Percentiles rank a stretch among this genome's conserved stretches.
Evolutionary conservation across 2,888 invertebrate genomes (phyloP).

Genomic region (Synanthedon formicaeformis): DNA sequence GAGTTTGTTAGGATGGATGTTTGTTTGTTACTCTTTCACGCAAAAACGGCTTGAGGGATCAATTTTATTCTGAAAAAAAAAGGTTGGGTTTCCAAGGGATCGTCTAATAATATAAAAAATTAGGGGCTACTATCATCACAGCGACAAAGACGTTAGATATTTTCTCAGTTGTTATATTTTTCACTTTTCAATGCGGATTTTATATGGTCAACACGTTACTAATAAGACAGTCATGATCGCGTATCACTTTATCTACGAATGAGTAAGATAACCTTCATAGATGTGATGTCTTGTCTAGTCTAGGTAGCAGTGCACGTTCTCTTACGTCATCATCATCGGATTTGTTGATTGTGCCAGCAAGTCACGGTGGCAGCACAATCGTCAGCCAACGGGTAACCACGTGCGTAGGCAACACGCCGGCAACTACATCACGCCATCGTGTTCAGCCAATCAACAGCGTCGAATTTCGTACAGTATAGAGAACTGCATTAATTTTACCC

Average conservation of each 20-base stretch:
- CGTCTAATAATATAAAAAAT: no score
- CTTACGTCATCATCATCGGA: neutral
- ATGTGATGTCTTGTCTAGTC: slow-evolving; percentile 1
- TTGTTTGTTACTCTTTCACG: no score
- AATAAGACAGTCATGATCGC: no score
- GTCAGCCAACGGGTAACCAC: slow-evolving; percentile 13
- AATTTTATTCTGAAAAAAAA: no score
- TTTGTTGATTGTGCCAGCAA: slow-evolving; percentile 12
- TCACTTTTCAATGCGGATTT: no score
- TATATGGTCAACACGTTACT: no score
- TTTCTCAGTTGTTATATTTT: no score
- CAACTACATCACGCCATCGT: slow-evolving; percentile 45
- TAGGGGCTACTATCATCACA: no score
- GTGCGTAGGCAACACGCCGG: slow-evolving; percentile 2
- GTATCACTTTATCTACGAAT: neutral
- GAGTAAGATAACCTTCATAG: neutral
- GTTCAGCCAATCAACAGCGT: slow-evolving; percentile 42
- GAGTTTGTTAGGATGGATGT: no score
- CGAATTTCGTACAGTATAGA: slow-evolving; percentile 26
- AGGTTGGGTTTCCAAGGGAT: no score
- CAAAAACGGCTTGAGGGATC: no score
- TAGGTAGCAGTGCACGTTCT: neutral
- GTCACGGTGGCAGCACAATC: slow-evolving; percentile 43
- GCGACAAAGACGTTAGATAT: no score
- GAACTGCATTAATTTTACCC: slow-evolving; percentile 13